Evolutionary conservation across 2,888 invertebrate genomes (phyloP).

Genomic region (Tenodera sinensis): DNA sequence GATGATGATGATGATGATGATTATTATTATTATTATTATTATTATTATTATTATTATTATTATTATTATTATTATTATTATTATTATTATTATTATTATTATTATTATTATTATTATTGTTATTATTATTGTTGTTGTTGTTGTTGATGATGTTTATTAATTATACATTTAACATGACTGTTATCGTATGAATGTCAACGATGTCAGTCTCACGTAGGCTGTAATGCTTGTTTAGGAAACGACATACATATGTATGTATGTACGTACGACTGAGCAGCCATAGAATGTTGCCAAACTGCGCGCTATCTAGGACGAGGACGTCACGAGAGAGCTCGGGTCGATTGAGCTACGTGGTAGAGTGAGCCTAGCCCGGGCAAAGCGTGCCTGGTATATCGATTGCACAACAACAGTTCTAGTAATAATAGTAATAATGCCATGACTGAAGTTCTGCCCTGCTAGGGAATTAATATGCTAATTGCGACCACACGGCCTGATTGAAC

Average conservation of each 20-base stretch:
- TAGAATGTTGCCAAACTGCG: neutral
- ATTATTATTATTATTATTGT: neutral
- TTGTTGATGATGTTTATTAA: no score
- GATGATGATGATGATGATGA: no score
- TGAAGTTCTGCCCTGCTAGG: neutral
- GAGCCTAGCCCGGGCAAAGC: constrained; percentile 15
- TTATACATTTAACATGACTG: neutral
- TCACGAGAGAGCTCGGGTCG: neutral
- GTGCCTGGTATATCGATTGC: neutral
- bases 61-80: no score
- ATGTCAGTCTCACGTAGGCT: neutral
- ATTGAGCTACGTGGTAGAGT: neutral
- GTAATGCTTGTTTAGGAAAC: no score
- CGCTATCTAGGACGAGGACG: neutral
- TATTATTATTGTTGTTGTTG: neutral
- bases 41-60: no score
- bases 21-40: no score
- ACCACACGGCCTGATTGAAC: neutral
- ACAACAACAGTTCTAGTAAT: neutral
- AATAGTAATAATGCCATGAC: neutral
- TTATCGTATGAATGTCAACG: no score
- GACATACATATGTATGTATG: no score
- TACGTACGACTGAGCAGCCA: neutral
- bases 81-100: no score
- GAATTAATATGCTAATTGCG: neutral